Evolutionary conservation across 2,113 vertebrate genomes (phyloP).

Genomic region (Struthio camelus): DNA sequence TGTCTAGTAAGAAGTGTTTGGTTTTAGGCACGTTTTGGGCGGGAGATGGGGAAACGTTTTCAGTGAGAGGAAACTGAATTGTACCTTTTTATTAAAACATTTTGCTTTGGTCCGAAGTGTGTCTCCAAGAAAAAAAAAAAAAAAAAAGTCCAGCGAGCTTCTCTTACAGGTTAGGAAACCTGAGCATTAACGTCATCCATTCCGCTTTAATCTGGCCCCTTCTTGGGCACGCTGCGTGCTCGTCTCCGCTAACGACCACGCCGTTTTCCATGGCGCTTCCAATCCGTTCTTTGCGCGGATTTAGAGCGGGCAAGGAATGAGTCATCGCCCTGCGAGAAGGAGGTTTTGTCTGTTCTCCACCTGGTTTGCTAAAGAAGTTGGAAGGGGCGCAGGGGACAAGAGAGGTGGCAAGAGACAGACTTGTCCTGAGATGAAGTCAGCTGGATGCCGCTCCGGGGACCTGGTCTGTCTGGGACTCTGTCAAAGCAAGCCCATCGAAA

Average conservation of each 20-base stretch:
- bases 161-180: not conserved
- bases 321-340: no score
- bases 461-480: not conserved
- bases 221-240: not conserved
- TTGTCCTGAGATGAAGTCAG: not conserved
- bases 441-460: not conserved
- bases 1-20: not conserved
- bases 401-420: not conserved
- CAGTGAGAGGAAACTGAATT: not conserved
- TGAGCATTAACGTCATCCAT: fast-evolving
- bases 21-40: not conserved
- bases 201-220: no score
- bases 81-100: not conserved
- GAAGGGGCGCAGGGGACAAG: not conserved
- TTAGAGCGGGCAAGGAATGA: not conserved
- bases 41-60: not conserved
- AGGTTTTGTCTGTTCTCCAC: no score
- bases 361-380: not conserved
- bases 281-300: not conserved
- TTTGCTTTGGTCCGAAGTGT: not conserved
- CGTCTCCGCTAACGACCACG: not conserved
- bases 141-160: not conserved
- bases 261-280: no score
- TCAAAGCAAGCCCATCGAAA: not conserved
- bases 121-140: no score